Percentiles rank a stretch among this genome's conserved stretches.
Evolutionary conservation across 2,888 invertebrate species (phyloP).

Genomic region (Ornithoptera priamus): DNA sequence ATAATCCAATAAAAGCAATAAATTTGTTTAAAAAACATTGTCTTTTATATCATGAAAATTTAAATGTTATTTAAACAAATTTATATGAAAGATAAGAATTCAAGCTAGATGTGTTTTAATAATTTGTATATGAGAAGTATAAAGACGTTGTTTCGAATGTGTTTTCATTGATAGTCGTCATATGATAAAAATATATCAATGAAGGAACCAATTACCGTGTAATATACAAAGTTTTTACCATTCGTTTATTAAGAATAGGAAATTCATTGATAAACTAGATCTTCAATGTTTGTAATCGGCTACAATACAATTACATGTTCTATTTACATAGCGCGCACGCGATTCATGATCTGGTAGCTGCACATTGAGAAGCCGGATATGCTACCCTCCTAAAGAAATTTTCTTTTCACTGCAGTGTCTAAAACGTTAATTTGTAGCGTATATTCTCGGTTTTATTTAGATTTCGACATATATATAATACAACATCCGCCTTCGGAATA

Average conservation of each 20-base stretch:
- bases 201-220: too few species aligned
- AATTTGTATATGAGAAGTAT: not conserved
- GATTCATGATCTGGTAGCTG: constrained; percentile 47
- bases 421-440: too few species aligned
- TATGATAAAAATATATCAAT: too few species aligned
- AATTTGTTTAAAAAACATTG: not conserved
- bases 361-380: constrained; percentile 24
- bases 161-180: too few species aligned
- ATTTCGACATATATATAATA: too few species aligned
- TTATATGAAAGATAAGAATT: not conserved
- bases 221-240: too few species aligned
- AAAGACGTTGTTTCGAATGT: too few species aligned
- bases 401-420: not conserved
- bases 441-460: too few species aligned
- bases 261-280: constrained; percentile 22
- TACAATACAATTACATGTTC: constrained; percentile 40
- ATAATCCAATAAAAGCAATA: not conserved
- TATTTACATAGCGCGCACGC: constrained; percentile 39
- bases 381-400: constrained; percentile 10
- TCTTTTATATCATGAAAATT: not conserved
- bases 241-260: not conserved
- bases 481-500: too few species aligned
- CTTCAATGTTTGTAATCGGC: constrained; percentile 24
- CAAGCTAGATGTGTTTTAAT: not conserved
- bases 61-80: not conserved